phyloP scores from a whole-genome alignment of 2,888 invertebrate genomes.

The Thalpophila matura region DNA sequence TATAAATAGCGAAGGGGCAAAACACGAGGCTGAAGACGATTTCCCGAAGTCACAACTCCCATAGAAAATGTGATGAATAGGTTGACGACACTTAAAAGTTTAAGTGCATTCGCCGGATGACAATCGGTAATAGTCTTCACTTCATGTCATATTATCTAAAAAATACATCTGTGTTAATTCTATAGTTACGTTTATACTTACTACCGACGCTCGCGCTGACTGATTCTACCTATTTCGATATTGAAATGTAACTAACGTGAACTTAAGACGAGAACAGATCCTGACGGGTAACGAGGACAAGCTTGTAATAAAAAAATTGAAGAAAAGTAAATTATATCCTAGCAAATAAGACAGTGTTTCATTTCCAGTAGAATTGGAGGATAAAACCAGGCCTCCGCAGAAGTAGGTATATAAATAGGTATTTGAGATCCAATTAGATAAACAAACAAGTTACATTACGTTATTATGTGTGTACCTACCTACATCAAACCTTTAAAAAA shows the following conservation, averaged over 20 bases:
- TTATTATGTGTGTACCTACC: conserved; percentile 32
- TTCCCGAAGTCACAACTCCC: conserved; percentile 27
- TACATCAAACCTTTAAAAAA: conserved; percentile 32
- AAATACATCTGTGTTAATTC: too few relatives aligned
- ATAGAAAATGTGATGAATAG: conserved; percentile 29
- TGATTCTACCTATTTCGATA: conserved; percentile 30
- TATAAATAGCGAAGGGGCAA: conserved; percentile 30
- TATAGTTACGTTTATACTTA: conserved; percentile 30
- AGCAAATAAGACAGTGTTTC: conserved; percentile 18
- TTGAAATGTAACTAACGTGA: conserved; percentile 29
- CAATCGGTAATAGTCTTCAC: conserved; percentile 26
- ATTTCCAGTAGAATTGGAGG: conserved; percentile 34
- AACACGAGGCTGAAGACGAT: conserved; percentile 29
- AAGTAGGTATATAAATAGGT: conserved; percentile 29
- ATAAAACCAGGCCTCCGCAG: conserved; percentile 33
- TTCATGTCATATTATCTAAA: conserved; percentile 25
- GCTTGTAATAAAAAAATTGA: conserved; percentile 24
- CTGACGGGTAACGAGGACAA: conserved; percentile 26
- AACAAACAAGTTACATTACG: conserved; percentile 27
- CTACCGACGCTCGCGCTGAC: conserved; percentile 29
- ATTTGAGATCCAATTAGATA: conserved; percentile 23
- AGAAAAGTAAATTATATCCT: conserved; percentile 26
- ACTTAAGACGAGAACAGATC: conserved; percentile 25
- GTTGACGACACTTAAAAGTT: conserved; percentile 30
- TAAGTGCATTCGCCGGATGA: too few relatives aligned